Evolutionary conservation across 2,113 vertebrate species (phyloP).

Genomic region (Poicephalus gulielmi): DNA sequence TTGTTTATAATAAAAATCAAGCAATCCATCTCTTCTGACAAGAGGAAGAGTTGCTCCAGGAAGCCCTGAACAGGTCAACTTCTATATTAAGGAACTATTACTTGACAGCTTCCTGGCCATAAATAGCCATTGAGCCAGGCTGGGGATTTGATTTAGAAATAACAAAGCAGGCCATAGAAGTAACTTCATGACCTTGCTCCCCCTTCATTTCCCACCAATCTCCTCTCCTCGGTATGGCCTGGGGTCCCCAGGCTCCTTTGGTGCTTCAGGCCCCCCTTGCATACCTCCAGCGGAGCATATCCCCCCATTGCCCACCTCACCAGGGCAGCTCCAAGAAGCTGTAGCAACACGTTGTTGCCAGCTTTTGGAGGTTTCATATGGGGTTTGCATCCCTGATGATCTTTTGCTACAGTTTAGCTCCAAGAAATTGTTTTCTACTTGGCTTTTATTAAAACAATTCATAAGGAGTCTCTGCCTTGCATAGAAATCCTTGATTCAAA

Average conservation of each 20-base stretch:
- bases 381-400: background rate
- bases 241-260: background rate
- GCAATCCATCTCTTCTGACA: conserved; percentile 7
- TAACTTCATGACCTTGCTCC: background rate
- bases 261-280: background rate
- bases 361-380: background rate
- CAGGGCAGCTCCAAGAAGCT: background rate
- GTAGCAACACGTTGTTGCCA: fast-evolving
- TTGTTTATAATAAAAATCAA: conserved; percentile 57
- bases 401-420: background rate
- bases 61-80: conserved; percentile 51
- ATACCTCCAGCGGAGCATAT: background rate
- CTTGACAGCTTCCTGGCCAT: conserved; percentile 66
- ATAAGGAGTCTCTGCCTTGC: background rate
- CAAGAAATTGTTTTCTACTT: background rate
- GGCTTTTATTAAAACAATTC: background rate
- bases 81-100: conserved; percentile 67
- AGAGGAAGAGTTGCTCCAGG: conserved; percentile 65
- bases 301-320: background rate
- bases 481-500: background rate
- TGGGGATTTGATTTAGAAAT: conserved; percentile 56
- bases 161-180: background rate
- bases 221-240: background rate
- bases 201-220: background rate
- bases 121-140: conserved; percentile 18